Percentiles rank a stretch among this genome's conserved stretches.
Conservation (phyloP, 1,140 invertebrate species). For the Apis dorsata region DNA sequence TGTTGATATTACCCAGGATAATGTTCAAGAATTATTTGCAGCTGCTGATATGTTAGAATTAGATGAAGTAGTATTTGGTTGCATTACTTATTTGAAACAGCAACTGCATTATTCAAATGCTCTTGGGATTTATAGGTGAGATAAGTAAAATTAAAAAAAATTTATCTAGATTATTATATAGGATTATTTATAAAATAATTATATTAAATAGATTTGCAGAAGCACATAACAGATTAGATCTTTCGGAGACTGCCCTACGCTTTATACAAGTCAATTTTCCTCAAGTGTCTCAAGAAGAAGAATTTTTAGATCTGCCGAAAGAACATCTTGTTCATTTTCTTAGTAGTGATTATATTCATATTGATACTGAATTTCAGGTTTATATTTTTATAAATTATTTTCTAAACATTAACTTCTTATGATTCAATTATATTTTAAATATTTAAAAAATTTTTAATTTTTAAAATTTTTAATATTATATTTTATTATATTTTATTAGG, state of each 20-base stretch:
- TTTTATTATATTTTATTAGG: conserved; percentile 77
- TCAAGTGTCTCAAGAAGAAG: conserved; percentile 89
- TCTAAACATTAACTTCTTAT: not conserved
- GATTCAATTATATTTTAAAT: not conserved
- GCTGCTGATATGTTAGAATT: conserved; percentile 96
- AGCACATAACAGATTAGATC: conserved; percentile 91
- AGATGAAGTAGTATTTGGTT: conserved; percentile 91
- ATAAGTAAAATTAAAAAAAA: not conserved
- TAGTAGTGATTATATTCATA: conserved; percentile 92
- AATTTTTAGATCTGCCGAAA: conserved; percentile 92
- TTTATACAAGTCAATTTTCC: conserved; percentile 95
- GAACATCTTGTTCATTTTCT: conserved; percentile 90
- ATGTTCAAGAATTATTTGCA: conserved; percentile 93
- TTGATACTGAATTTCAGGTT: conserved; percentile 95
- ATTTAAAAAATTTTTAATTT: conserved; percentile 15
- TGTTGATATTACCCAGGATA: conserved; percentile 83
- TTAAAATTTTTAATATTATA: not conserved
- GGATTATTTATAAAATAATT: not conserved
- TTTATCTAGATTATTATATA: not conserved
- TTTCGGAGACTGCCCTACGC: conserved; percentile 89
- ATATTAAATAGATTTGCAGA: conserved; percentile 90
- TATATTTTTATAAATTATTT: conserved; percentile 48
- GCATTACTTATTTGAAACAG: conserved; percentile 92
- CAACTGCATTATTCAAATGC: conserved; percentile 95
- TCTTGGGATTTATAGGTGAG: conserved; percentile 91